Evolutionary conservation across 37 sponge, comb jelly and placozoan species (phyloP), one percentile per base, ranked within the genome.

Genomic region (Crambe crambe): DNA sequence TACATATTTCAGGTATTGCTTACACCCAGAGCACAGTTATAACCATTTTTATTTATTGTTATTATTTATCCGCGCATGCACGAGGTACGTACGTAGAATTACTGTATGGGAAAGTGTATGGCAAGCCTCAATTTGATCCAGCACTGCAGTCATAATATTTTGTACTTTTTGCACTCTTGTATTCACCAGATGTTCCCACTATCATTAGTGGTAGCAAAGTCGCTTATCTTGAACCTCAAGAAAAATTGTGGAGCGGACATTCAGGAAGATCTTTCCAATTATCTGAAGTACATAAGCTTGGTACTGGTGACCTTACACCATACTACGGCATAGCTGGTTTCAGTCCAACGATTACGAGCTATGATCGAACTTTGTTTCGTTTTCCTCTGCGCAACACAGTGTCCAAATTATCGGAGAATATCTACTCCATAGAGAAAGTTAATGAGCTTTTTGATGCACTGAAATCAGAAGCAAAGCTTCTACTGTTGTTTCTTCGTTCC

Each of bases 221-320:
- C 39, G 83, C 75, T 21, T 83, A 68, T 61, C 68, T 83, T 71
- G 94, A 93, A 32, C 94, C 94, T 27, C 94, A 93, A n/a, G 78
- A 90, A 44, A 62, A 79, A 56, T 40, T 89, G 4, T 85, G 87
- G 87, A 12, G 39, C 0, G 56, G 59, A 10, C 32, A 86, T 30
- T 64, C 81, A 68, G 87, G 87, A 22, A 56, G 35, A 37, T 27
- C 38, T 23, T 73, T 75, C 22, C 38, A 31, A 25, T 58, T 86
- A 15, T 65, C 47, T 23, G 39, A 74, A 37, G 2, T 58, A 37
- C 40, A 12, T 20, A n/a, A n/a, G n/a, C 35, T 9, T 54, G 26
- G 26, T 17, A 44, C 21, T 15, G 81, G 71, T 60, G 36, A 26
- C 39, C 18, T 93, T 3, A 68, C 72, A 29, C 79, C 83, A 0